Conservation (phyloP, 2,888 invertebrate species). For the Coremacera marginata region DNA sequence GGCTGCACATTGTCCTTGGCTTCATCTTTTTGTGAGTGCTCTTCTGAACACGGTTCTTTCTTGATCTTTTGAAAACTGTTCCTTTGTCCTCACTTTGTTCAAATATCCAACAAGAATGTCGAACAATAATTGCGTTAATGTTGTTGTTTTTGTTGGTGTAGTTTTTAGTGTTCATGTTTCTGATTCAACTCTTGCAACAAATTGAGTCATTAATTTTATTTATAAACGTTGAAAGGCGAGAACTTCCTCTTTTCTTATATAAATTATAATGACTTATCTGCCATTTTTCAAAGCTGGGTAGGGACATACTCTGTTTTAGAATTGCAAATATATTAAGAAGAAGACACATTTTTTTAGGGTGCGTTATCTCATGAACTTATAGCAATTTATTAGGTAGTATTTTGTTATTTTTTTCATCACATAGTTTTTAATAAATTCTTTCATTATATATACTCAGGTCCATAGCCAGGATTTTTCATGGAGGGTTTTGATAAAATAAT, state of each 20-base stretch:
- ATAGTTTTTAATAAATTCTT: no score
- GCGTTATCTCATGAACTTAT: no score
- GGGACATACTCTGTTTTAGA: conserved; percentile 52
- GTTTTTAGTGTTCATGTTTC: neutral
- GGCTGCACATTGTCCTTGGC: neutral
- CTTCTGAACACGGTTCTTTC: no score
- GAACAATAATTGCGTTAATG: neutral
- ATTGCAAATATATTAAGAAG: conserved; percentile 52
- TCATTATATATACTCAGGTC: no score
- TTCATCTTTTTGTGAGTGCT: no score
- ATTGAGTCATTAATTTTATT: conserved; percentile 66
- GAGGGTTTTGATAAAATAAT: no score
- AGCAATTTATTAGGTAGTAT: no score
- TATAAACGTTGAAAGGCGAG: conserved; percentile 61
- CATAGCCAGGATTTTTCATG: no score
- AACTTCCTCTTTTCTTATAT: conserved; percentile 38
- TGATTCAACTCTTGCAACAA: conserved; percentile 54
- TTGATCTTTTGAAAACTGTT: neutral
- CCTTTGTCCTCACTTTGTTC: neutral
- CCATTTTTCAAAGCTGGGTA: conserved; percentile 21
- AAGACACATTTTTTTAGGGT: no score
- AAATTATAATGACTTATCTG: conserved; percentile 51
- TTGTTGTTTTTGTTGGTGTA: no score
- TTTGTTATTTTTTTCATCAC: neutral
- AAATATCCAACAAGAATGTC: neutral